Evolutionary conservation across 2,888 invertebrate genomes (phyloP), one percentile per base, ranked within the genome.

Genomic region (Trichopria drosophilae): DNA sequence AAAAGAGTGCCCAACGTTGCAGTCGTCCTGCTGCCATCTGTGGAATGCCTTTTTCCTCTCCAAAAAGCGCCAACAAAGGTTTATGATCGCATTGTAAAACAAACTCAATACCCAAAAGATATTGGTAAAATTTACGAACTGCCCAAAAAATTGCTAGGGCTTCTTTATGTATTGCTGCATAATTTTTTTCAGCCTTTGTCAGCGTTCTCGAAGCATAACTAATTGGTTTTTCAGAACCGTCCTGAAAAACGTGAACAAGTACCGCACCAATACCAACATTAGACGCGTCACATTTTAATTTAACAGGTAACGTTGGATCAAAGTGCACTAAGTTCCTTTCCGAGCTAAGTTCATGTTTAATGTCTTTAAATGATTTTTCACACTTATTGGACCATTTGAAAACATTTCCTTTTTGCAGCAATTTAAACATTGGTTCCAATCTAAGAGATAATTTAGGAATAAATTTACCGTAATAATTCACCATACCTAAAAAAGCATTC

Each of bases 141-240:
- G 60, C 64, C 60, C 65, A 71, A 51, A 60, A 65, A 40, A 72
- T 67, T 12, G 68, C 65, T 22, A 71, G 54, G 1, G 66, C 66
- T 53, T 71, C 70, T 24, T 59, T 57, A 44, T 71, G 64, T 10
- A 70, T 59, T 9, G 64, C 60, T 5, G 64, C 61, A 53, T 71
- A 70, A 28, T 63, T 68, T 40, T 65, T 60, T 54, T 73, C 71
- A 10, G 66, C 61, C 29, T 51, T 53, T 2, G 59, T 59, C 15
- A 68, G 49, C 1, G 66, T 59, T 40, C 65, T 36, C 0, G 66
- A 69, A 5, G 59, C 65, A 56, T 64, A n/a, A n/a, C n/a, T n/a
- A n/a, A n/a, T n/a, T n/a, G n/a, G n/a, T n/a, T n/a, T n/a, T n/a
- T n/a, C n/a, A 69, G 23, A 36, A 7, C 61, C 63, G 41, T 64